Evolutionary conservation across 2,797 vertebrate genomes (phyloP).

Genomic region (Microctenopoma stevenorrisi): DNA sequence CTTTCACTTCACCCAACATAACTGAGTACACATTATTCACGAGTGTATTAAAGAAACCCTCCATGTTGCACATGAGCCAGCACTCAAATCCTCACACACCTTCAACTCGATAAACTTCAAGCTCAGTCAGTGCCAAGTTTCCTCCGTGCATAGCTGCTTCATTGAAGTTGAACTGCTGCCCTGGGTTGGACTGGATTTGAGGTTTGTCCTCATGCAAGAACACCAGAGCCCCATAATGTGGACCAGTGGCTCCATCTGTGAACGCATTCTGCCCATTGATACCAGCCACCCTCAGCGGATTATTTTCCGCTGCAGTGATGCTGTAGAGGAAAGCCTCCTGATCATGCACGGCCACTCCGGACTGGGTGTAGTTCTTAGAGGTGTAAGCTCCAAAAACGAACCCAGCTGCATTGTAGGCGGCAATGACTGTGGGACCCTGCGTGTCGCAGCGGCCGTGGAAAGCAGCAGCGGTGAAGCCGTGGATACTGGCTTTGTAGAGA

Average conservation of each 20-base stretch:
- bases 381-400: conserved; percentile 76
- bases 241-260: conserved; percentile 23
- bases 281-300: conserved; percentile 53
- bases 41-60: background rate
- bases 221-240: conserved; percentile 57
- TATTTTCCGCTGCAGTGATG: conserved; percentile 20
- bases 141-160: conserved; percentile 50
- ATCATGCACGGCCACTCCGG: conserved; percentile 15
- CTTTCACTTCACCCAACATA: background rate
- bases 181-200: conserved; percentile 29
- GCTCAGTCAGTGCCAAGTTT: conserved; percentile 60
- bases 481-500: conserved; percentile 77
- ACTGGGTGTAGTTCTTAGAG: conserved; percentile 52
- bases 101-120: conserved; percentile 74
- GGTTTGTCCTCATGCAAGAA: conserved; percentile 41
- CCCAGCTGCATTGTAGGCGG: conserved; percentile 65
- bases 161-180: conserved; percentile 44
- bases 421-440: conserved; percentile 70
- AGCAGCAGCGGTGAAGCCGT: conserved; percentile 35
- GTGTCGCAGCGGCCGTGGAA: conserved; percentile 65
- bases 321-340: conserved; percentile 75
- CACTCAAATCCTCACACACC: conserved; percentile 44
- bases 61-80: background rate
- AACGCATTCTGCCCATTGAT: conserved; percentile 38
- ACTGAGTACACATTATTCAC: background rate